A percentile compares a stretch with the other conserved stretches of the same genome.
Conservation (phyloP, 2,888 invertebrate species). For the Crepidodera aurea region DNA sequence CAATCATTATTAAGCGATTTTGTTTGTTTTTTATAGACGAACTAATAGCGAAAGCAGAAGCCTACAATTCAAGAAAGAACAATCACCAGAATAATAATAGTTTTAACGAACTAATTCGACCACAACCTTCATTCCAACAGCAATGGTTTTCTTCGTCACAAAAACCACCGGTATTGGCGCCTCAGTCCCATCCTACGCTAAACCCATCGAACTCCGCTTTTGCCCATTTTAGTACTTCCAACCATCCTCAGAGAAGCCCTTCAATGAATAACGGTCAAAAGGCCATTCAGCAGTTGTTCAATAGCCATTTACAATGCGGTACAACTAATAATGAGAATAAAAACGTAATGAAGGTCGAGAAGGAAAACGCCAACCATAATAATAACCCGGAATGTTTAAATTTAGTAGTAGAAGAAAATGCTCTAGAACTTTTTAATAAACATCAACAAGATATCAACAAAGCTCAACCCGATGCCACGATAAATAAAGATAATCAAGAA, state of each 20-base stretch:
- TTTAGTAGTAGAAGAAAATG: neutral
- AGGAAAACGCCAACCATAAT: neutral
- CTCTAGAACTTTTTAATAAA: conserved; percentile 3
- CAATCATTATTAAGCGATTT: too few relatives aligned
- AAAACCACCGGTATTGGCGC: neutral
- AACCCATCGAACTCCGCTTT: conserved; percentile 37
- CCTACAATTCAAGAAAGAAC: neutral
- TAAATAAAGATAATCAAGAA: neutral
- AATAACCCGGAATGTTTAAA: neutral
- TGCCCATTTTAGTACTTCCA: conserved; percentile 31
- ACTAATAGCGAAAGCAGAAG: conserved; percentile 27
- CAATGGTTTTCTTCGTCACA: conserved; percentile 20
- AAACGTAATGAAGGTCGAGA: neutral
- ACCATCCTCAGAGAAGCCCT: neutral
- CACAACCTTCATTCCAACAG: conserved; percentile 19
- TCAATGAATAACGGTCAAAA: neutral
- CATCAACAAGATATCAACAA: neutral
- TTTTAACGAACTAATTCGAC: conserved; percentile 16
- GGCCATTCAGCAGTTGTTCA: neutral
- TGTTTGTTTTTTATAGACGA: conserved; percentile 23
- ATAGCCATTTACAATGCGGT: too few relatives aligned
- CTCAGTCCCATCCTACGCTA: conserved; percentile 16
- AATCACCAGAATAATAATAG: conserved; percentile 9
- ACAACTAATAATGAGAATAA: neutral
- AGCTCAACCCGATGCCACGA: neutral